Percentiles rank a stretch among this genome's conserved stretches.
These are phyloP conservation scores for Leucania comma DNA, from an alignment of 2,888 invertebrate species.

Conservation along the genomic window DNA sequence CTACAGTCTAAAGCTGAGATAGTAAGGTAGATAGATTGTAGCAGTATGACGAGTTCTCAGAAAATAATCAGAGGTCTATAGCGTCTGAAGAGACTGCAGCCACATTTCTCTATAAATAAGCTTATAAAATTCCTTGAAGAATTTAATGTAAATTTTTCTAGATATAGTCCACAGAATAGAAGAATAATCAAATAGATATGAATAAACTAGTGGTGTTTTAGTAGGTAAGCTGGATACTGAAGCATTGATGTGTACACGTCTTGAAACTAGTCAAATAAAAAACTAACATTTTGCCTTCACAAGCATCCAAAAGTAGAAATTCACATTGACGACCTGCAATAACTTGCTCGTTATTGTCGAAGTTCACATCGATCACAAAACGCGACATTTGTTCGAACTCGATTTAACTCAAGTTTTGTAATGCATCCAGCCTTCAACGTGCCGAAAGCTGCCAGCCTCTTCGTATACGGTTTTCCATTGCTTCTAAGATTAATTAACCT, in stretches of 20 bases:
- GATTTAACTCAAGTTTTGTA: slow-evolving; percentile 5
- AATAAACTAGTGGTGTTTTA: neutral
- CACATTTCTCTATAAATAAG: slow-evolving; percentile 7
- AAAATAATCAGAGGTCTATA: slow-evolving; percentile 4
- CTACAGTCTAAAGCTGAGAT: neutral
- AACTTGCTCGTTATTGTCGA: neutral
- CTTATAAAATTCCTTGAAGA: too few relatives aligned
- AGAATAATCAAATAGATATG: too few relatives aligned
- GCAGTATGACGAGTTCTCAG: neutral
- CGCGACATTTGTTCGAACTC: slow-evolving; percentile 20
- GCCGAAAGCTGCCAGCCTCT: slow-evolving; percentile 9
- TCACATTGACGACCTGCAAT: neutral
- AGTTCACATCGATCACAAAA: neutral
- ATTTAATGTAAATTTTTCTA: neutral
- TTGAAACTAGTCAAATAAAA: neutral
- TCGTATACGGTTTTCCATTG: slow-evolving; percentile 17
- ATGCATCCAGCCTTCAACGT: slow-evolving; percentile 11
- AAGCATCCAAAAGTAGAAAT: neutral
- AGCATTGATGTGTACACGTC: neutral
- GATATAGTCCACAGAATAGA: too few relatives aligned
- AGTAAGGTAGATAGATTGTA: too few relatives aligned
- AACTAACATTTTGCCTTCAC: neutral
- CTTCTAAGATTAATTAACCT: slow-evolving; percentile 19
- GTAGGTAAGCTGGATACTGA: too few relatives aligned
- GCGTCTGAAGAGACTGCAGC: slow-evolving; percentile 2